Evolutionary conservation across 2,888 invertebrate species (phyloP), one percentile per base, ranked within the genome.

Genomic region (Hesperia comma): DNA sequence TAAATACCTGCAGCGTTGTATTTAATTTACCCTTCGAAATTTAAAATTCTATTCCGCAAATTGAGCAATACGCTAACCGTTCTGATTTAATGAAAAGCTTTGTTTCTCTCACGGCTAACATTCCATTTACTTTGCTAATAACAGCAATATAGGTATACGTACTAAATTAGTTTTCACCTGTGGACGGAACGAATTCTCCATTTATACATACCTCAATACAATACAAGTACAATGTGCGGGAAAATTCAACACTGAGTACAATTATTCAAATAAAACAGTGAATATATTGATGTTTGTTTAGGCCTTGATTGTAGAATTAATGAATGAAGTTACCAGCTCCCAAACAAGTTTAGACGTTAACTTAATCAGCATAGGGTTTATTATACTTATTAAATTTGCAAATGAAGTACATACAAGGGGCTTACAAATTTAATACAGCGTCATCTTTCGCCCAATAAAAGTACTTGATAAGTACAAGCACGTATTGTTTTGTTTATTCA

Each of bases 291-390:
- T 85, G 84, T 89, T 88, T 87, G 79, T 79, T 84, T 84, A 84
- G 86, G 87, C 74, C 76, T 77, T 84, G 85, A 87, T 86, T 85
- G 83, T 83, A 80, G 74, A 75, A 78, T 82, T 83, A 82, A 80
- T 75, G 71, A 82, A 80, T 75, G 71, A 71, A 75, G 63, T 71
- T 37, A 37, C 37, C 61, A 51, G 69, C 64, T 68, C 68, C 63
- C 70, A 62, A 66, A 61, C 69, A 56, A 74, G 77, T 79, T 80
- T 74, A 74, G 17, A 70, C 79, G 75, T 70, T 79, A 78, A 74
- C 62, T 8, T 57, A 61, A 68, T 75, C 61, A 63, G 3, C 17
- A 67, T 72, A 77, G 67, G 75, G 72, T 55, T 68, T 56, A 71
- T 71, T 78, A 76, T 72, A 63, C 46, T 63, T 68, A 68, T 43